Conservation (phyloP, 2,113 vertebrate species). For the Cryptotis parvus region DNA sequence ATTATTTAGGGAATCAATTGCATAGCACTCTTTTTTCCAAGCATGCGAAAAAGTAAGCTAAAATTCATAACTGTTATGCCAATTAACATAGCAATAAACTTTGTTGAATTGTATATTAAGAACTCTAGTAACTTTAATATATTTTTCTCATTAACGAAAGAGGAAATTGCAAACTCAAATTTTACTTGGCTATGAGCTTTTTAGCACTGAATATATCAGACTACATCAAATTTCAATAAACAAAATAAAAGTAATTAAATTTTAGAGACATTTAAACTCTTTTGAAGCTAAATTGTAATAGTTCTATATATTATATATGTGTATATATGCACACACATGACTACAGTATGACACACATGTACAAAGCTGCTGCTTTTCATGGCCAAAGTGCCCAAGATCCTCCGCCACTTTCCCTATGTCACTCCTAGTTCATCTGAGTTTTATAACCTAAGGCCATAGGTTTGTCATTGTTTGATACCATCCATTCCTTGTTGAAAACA, state of each 20-base stretch:
- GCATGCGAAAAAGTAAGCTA: neutral
- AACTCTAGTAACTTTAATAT: neutral
- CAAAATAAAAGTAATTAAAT: neutral
- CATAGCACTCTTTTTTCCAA: neutral
- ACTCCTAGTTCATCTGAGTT: no score
- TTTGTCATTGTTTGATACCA: no score
- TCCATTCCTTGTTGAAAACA: neutral
- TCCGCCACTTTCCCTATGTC: no score
- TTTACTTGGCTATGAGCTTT: neutral
- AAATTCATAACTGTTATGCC: neutral
- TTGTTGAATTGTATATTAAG: constrained; percentile 11
- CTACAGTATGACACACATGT: no score
- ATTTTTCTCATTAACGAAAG: constrained; percentile 14
- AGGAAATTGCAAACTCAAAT: neutral
- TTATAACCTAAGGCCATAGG: no score
- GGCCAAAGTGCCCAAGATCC: no score
- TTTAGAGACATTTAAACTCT: neutral
- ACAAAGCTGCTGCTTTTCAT: no score
- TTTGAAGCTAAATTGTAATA: no score
- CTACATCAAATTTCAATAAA: neutral
- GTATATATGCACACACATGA: no score
- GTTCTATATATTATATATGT: no score
- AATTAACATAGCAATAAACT: neutral
- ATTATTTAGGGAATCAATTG: neutral
- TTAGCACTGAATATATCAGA: neutral